Percentiles rank a stretch among this genome's conserved stretches.
These are phyloP conservation scores for Cryptocheilus praepositus DNA, from an alignment of 2,888 invertebrate species.

Conservation along the genomic window DNA sequence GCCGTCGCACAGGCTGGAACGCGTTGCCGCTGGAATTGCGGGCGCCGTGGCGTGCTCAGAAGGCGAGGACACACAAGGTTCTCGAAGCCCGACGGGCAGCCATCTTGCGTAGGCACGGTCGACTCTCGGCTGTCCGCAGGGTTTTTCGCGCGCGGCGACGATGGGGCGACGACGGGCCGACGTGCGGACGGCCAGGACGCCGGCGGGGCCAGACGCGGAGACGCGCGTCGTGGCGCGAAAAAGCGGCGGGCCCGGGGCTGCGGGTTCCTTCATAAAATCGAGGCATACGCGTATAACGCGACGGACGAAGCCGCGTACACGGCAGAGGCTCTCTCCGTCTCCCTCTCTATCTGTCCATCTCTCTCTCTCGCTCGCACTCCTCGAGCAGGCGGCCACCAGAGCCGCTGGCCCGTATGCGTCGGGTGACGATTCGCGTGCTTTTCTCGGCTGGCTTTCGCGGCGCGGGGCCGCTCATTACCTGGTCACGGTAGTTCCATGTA, in stretches of 20 bases:
- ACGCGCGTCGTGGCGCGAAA: not conserved
- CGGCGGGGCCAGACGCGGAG: not conserved
- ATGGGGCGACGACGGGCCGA: slow-evolving; percentile 4
- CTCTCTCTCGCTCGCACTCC: slow-evolving; percentile 23
- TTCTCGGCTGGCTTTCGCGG: slow-evolving; percentile 29
- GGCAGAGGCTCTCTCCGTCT: not conserved
- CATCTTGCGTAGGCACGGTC: slow-evolving; percentile 64
- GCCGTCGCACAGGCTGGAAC: too few species aligned
- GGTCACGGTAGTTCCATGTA: slow-evolving; percentile 41
- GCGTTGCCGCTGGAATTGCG: not conserved
- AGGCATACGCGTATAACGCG: slow-evolving; percentile 17
- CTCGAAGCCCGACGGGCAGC: slow-evolving; percentile 69
- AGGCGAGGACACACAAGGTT: slow-evolving; percentile 43
- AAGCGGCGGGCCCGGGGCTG: not conserved
- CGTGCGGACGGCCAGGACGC: too few species aligned
- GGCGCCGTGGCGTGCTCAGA: not conserved
- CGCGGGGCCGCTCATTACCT: slow-evolving; percentile 42
- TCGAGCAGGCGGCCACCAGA: slow-evolving; percentile 31
- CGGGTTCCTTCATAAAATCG: not conserved
- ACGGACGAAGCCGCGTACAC: slow-evolving; percentile 23
- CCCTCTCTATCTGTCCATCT: slow-evolving; percentile 11
- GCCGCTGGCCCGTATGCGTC: slow-evolving; percentile 51
- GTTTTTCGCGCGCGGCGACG: slow-evolving; percentile 33
- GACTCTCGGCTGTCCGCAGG: slow-evolving; percentile 38
- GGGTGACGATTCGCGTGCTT: slow-evolving; percentile 50